Base-by-base conservation (phyloP, 2,797 vertebrate species). In the Psittacula derbiana region DNA sequence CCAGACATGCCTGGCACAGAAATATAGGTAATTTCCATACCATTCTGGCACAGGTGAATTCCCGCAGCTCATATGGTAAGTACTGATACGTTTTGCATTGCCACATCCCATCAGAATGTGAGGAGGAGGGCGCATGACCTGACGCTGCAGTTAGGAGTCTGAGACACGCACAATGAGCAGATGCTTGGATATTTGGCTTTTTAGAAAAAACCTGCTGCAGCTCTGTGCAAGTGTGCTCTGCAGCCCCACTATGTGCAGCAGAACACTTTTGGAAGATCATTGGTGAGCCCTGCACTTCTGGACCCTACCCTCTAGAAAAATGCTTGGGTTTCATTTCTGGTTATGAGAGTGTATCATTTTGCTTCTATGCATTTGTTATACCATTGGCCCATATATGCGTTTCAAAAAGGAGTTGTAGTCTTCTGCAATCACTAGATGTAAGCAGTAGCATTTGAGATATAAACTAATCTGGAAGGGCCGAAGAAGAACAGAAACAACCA, bases 31-130 rank as follows among this genome's bases (percentile, higher is more conserved):
- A 44, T 80, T 93, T 91, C 53, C n/a, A 6, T 94, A 66, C 76
- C 20, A 7, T 90, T 95, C 49, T 90, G 81, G 46, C 76, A 85
- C 52, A 92, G 58, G 62, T 69, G 72, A 94, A 84, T 88, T 90
- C 33, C 50, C 2, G 0, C 49, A 91, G 73, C 10, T 88, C 46
- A 6, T 40, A 5, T 17, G 83, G 70, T 93, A 83, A 96, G 80
- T 93, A 55, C n/a, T 64, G 53, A 46, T 65, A 38, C 0, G 0
- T 72, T 94, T 74, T 78, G 52, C 67, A 30, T 61, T 76, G 61
- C 75, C 60, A 21, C 44, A 36, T 80, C 61, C n/a, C 69, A 17
- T 60, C 50, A 83, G 31, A 93, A 71, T 52, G 43, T 33, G 66
- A 88, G 53, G 64, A 75, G 69, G 27, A 86, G 58, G 46, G 30